Percentiles rank a stretch among this genome's conserved stretches.
Conservation (phyloP, 2,888 invertebrate species). For the Lycia hirtaria region DNA sequence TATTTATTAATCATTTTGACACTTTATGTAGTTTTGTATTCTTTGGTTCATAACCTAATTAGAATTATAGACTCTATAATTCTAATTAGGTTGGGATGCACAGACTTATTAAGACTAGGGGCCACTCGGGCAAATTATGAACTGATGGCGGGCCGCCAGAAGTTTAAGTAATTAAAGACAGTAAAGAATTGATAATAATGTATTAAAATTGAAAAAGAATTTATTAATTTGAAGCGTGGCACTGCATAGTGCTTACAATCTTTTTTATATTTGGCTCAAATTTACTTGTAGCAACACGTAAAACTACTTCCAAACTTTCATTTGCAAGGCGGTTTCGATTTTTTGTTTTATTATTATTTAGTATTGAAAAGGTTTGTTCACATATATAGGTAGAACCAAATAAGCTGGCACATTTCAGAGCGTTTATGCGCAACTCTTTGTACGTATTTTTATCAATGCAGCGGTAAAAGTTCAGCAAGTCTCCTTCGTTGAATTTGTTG, state of each 20-base stretch:
- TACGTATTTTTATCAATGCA: constrained; percentile 17
- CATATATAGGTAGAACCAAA: constrained; percentile 23
- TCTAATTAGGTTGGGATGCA: no score
- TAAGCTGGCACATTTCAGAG: constrained; percentile 15
- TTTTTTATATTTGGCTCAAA: constrained; percentile 30
- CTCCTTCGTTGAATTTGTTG: constrained; percentile 34
- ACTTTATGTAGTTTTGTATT: no score
- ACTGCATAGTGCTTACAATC: constrained; percentile 19
- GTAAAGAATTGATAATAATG: no score
- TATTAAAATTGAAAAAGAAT: no score
- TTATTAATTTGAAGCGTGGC: no score
- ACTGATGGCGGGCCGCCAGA: not conserved
- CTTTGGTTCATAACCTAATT: no score
- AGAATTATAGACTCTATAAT: no score
- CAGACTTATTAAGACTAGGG: constrained; percentile 10
- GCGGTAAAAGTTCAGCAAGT: constrained; percentile 13
- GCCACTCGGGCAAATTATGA: no score
- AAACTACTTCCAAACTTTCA: constrained; percentile 21
- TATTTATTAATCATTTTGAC: no score
- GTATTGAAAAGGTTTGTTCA: constrained; percentile 22
- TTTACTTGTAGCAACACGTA: constrained; percentile 28
- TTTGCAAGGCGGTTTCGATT: constrained; percentile 29
- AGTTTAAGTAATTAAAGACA: constrained; percentile 23
- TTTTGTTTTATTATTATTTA: constrained; percentile 18
- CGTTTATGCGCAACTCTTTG: constrained; percentile 10